Conservation (phyloP, 1,140 invertebrate species). For the Leptinotarsa texana region DNA sequence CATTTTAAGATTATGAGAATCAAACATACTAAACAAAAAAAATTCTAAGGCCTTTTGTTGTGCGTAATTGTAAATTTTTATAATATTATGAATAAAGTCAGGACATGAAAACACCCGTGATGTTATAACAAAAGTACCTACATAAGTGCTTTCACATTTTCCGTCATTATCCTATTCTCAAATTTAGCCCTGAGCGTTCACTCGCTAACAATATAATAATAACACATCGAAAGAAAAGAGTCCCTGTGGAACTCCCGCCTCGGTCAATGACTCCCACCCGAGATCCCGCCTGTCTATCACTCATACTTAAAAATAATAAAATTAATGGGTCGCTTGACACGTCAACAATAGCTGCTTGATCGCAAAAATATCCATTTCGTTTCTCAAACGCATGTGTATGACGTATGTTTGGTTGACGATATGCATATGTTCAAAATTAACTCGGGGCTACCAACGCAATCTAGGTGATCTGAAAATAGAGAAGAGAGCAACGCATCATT, state of each 20-base stretch:
- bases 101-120: no score
- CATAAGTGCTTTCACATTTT: not conserved
- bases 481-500: constrained; percentile 32
- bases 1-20: no score
- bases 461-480: constrained; percentile 24
- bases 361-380: not conserved
- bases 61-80: no score
- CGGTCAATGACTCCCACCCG: not conserved
- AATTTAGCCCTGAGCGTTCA: not conserved
- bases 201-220: constrained; percentile 3
- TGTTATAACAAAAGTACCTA: not conserved
- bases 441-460: constrained; percentile 4
- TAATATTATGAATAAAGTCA: no score
- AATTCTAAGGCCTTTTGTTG: no score
- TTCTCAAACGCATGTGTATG: not conserved
- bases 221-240: not conserved
- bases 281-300: not conserved
- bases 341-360: not conserved
- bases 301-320: not conserved
- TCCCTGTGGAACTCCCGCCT: not conserved
- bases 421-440: constrained; percentile 1
- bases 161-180: not conserved
- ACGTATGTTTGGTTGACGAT: constrained; percentile 2
- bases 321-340: not conserved
- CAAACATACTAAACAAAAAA: no score